Base-by-base conservation (phyloP, 2,888 invertebrate species). In the Ommatoiulus sabulosus region DNA sequence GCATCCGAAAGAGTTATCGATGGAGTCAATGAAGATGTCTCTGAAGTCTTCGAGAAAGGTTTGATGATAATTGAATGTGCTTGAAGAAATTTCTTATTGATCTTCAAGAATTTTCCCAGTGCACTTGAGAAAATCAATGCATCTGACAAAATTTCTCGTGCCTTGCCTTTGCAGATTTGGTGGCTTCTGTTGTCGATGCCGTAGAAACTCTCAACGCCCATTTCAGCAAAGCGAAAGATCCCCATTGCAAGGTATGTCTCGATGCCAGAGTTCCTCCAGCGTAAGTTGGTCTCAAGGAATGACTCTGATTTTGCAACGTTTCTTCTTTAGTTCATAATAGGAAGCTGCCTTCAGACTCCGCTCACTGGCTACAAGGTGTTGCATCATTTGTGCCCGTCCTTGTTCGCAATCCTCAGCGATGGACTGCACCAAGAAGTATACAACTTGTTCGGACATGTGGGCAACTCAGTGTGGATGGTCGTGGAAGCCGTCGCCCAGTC, bases 401-500 rank as follows among this genome's bases (percentile, higher is more conserved):
- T 98, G 57, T 96, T 97, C 91, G 95, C 96, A 4, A 94, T 97
- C 89, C 94, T 98, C 91, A 95, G 96, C 91, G 97, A 98, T 92
- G 97, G 97, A 2, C 94, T 98, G 35, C 96, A 96, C 92, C 95
- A 96, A 57, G 95, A 94, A 90, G 94, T 97, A 88, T 95, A 96
- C 92, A 97, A 97, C 6, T 95, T 97, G 72, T 97, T 97, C 92
- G 97, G 97, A 84, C 95, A 96, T 24, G 96, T 97, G 88, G 95
- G 95, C 91, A 97, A 97, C 92, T 96, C 96, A 8, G 96, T 97
- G 87, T 97, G 97, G 97, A 96, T 96, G 93, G 96, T 97, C 90
- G 96, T 97, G 6, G 97, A 97, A 93, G 96, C 96, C 57, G 96
- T 97, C 10, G 96, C 97, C 17, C 96, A 97, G 92, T 96, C 96